Evolutionary conservation across 2,888 invertebrate species (phyloP), one percentile per base, ranked within the genome.

Genomic region (Rhagonycha fulva): DNA sequence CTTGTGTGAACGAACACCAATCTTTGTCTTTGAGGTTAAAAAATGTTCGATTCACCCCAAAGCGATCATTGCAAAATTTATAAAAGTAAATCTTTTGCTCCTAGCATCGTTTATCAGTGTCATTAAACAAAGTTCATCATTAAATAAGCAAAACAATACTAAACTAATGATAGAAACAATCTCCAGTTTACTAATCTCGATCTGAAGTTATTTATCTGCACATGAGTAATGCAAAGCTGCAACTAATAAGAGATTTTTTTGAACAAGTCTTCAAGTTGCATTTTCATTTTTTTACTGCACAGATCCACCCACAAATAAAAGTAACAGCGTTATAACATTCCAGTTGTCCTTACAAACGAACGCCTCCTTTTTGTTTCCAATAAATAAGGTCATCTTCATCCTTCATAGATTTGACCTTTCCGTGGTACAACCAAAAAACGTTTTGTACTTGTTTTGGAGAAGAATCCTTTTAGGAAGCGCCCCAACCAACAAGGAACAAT

Each of bases 251-350:
- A 81, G 19, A 81, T 80, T 78, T 81, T 82, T 62, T 23, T 79
- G 80, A 83, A 80, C 81, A 81, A 81, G 81, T 82, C 81, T 82
- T 82, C 82, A 82, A 76, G 78, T 81, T 79, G 80, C 81, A 78
- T 83, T 82, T 76, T 81, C 79, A 81, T 81, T 84, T 82, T 83
- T 83, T 83, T 83, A 83, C 82, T 81, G 82, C 77, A 81, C 82
- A 77, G 80, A 80, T 84, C 82, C 85, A 83, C 85, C 85, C 82
- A 85, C 85, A 83, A 84, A 81, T 82, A 81, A 81, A 81, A 81
- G 77, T 80, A 84, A 83, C 83, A 82, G 83, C 84, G 84, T 84
- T 85, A 84, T 85, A 83, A 82, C 84, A 82, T 82, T 82, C 84
- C 84, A 82, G 81, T 81, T 81, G 79, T 82, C 81, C 79, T 79